Evolutionary conservation across 2,888 invertebrate species (phyloP), one percentile per base, ranked within the genome.

Genomic region (Athetis lepigone): DNA sequence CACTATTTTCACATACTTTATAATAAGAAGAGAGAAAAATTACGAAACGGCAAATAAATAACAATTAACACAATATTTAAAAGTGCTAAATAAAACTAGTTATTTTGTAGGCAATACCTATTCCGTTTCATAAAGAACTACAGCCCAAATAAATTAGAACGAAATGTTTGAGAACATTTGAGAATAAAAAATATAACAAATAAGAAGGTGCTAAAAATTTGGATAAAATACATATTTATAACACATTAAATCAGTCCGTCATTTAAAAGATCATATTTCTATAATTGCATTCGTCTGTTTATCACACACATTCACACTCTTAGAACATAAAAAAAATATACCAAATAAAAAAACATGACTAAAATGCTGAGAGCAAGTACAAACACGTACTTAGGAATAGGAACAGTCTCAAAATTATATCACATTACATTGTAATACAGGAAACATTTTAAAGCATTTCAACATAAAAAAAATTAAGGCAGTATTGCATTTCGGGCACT

Each of bases 401-500:
- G 66, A 63, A 63, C 45, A 33, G 23, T 45, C 27, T 45, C 7
- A 19, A 62, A 37, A 43, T n/a, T 37, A 16, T 29, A 57, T 65
- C 23, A 37, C 43, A n/a, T 23, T 37, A 18, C 5, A 43, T 13
- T 54, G 3, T 16, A 33, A 27, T 19, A 4, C 8, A 43, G n/a
- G 3, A 19, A 36, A 19, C n/a, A 2, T 11, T 18, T 27, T 43
- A n/a, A n/a, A n/a, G n/a, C 9, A 29, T 23, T 37, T 21, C 21
- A 27, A 21, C 16, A 45, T 21, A 39, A 63, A 29, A 64, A 1
- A 42, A 46, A 50, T 51, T 46, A 73, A 6, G 73, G 73, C n/a
- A 73, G 39, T 37, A 74, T 75, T 33, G 70, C 70, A 42, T 73
- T 50, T 2, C 64, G 49, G 2, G 64, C 56, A 59, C 75, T 70